Evolutionary conservation across 2,113 vertebrate species (phyloP).

Genomic region (Cynocephalus volans): DNA sequence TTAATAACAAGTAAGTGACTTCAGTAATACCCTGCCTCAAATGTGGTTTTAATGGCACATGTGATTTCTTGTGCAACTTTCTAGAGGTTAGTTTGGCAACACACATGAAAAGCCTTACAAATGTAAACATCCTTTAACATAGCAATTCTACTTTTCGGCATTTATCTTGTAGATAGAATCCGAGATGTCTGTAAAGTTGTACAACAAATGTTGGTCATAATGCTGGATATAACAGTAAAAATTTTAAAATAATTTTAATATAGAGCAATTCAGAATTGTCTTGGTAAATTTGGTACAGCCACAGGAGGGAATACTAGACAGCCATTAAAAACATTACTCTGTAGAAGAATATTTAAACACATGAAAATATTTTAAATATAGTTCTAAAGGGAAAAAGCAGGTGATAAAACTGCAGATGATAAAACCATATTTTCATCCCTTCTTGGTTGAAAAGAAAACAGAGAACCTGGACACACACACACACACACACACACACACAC

Average conservation of each 20-base stretch:
- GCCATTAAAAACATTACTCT: conserved; percentile 8
- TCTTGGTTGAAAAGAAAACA: conserved; percentile 38
- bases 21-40: not conserved
- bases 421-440: not conserved
- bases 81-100: not conserved
- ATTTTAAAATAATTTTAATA: conserved; percentile 54
- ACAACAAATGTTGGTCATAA: not conserved
- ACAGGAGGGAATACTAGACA: conserved; percentile 7
- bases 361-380: conserved; percentile 46
- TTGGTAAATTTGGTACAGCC: not conserved
- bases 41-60: not conserved
- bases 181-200: conserved; percentile 32
- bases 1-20: not conserved
- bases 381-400: not conserved
- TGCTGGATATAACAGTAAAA: not conserved
- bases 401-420: not conserved
- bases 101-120: not conserved
- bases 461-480: not conserved
- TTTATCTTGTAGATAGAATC: not conserved
- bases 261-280: conserved; percentile 5
- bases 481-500: not conserved
- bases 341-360: conserved; percentile 43
- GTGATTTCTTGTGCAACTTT: not conserved
- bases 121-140: conserved; percentile 18
- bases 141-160: not conserved